Evolutionary conservation across 2,888 invertebrate genomes (phyloP), one percentile per base, ranked within the genome.

Genomic region (Congeria kusceri): DNA sequence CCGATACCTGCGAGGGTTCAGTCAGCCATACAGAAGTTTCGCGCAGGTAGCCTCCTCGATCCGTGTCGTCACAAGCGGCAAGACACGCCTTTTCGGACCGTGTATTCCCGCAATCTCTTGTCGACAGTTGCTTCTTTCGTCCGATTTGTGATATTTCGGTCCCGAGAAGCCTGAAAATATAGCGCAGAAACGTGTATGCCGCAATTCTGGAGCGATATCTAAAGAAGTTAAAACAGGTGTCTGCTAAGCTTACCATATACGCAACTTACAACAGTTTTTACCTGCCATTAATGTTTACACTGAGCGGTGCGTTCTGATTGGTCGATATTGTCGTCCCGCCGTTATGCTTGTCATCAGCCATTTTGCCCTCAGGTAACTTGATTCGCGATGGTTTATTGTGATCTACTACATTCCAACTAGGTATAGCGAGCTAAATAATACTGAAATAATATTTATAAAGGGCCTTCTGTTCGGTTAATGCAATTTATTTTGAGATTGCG

Each of bases 261-360:
- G 69, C 64, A 32, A 62, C 53, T 67, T 67, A 61, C 74, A 71
- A 82, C 75, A 47, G 58, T 72, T 78, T 82, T 79, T 65, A 75
- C 78, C 74, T 74, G 76, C 77, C 74, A 73, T 82, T 62, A 68
- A 75, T 82, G 75, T 76, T 78, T 76, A 82, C 77, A 78, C 59
- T 56, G 58, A 64, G 59, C 63, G 63, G 65, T 65, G 69, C 44
- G 18, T 32, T 68, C 53, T 79, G 78, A 82, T 82, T 82, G 82
- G 82, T 56, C 62, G 56, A 69, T n/a, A 53, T 44, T 73, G 76
- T 76, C 78, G 66, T 82, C 76, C 82, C 82, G 78, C 78, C 82
- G 76, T 78, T 78, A 79, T 57, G 69, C 70, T 65, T 69, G 78
- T 76, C 76, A 73, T 64, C 77, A 59, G 76, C 72, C 82, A 80